Evolutionary conservation across 1,140 invertebrate genomes (phyloP).

Genomic region (Drosophila pandora): DNA sequence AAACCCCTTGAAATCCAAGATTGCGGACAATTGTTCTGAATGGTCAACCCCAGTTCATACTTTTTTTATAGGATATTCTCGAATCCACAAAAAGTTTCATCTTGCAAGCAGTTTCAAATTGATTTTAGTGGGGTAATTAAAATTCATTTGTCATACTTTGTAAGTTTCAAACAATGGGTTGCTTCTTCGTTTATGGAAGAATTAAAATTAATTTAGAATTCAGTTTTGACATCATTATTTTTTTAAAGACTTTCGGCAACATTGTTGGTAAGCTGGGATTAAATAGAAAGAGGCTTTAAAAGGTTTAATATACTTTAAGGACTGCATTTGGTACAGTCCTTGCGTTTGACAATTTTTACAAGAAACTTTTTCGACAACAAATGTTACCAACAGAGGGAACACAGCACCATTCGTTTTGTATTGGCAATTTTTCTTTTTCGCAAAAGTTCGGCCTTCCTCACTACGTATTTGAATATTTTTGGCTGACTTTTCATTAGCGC

Average conservation of each 20-base stretch:
- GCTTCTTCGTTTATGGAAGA: conserved; percentile 23
- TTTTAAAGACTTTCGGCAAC: conserved; percentile 18
- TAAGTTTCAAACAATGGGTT: conserved; percentile 44
- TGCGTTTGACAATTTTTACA: neutral
- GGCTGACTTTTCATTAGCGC: conserved; percentile 69
- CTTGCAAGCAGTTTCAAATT: conserved; percentile 45
- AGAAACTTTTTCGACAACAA: conserved; percentile 43
- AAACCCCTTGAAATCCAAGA: conserved; percentile 58
- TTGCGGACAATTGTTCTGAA: conserved; percentile 30
- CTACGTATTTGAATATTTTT: conserved; percentile 25
- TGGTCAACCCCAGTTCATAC: conserved; percentile 47
- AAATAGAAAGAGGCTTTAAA: neutral
- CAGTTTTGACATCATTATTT: conserved; percentile 58
- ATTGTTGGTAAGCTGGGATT: conserved; percentile 22
- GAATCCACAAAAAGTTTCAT: conserved; percentile 31
- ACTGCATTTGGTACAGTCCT: neutral
- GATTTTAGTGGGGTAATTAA: conserved; percentile 72
- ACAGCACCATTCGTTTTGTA: conserved; percentile 1
- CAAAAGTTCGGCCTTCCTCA: conserved; percentile 27
- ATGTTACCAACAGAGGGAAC: conserved; percentile 38
- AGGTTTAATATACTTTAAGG: neutral
- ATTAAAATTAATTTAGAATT: conserved; percentile 79
- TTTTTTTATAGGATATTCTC: conserved; percentile 48
- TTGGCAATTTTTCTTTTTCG: conserved; percentile 51
- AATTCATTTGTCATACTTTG: conserved; percentile 78